A percentile compares a stretch with the other conserved stretches of the same genome.
Evolutionary conservation across 2,113 vertebrate genomes (phyloP).

Genomic region (Peromyscus leucopus): DNA sequence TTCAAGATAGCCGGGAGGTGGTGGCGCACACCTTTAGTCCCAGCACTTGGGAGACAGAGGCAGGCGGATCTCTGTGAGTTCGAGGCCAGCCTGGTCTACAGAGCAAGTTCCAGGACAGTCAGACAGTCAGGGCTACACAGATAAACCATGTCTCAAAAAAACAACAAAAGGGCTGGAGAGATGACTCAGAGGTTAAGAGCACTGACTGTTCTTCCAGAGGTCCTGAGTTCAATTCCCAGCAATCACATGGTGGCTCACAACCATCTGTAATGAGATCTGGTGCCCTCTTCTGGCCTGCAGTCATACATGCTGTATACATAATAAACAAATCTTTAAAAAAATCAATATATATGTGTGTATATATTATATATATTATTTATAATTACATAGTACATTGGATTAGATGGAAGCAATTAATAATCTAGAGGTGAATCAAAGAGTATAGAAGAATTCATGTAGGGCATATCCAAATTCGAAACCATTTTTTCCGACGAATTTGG

Average conservation of each 20-base stretch:
- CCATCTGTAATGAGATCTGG: no score
- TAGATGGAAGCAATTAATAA: not conserved
- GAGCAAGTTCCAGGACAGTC: not conserved
- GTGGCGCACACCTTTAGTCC: not conserved
- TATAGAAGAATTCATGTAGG: not conserved
- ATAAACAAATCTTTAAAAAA: not conserved
- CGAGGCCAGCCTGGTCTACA: not conserved
- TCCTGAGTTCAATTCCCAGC: no score
- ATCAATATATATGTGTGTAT: not conserved
- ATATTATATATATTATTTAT: not conserved
- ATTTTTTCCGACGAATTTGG: not conserved
- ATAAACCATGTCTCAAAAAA: not conserved
- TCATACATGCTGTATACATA: no score
- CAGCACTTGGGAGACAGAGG: not conserved
- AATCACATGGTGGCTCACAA: no score
- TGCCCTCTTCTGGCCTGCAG: no score
- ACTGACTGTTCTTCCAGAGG: no score
- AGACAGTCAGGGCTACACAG: not conserved
- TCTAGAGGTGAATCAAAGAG: not conserved
- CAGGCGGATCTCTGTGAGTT: not conserved
- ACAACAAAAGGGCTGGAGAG: not conserved
- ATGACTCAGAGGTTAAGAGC: no score
- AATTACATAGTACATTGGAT: not conserved
- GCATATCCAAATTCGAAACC: not conserved
- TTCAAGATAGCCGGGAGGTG: not conserved